Base-by-base conservation (phyloP, 2,888 invertebrate species). In the Nysson spinosus region DNA sequence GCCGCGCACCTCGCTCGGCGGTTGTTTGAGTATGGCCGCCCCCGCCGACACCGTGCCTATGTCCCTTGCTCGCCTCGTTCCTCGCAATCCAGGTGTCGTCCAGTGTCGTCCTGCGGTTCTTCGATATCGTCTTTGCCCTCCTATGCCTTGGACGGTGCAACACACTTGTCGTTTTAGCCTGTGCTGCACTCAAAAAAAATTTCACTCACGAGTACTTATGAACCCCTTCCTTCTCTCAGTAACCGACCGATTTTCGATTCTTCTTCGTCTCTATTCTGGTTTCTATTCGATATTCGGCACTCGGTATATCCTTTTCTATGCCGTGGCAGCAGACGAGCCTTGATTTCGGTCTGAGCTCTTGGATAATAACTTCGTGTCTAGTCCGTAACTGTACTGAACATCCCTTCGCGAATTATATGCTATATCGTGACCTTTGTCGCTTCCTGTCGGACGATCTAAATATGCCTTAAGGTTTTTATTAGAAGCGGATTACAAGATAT, bases 21-120 rank as follows among this genome's bases (percentile, higher is more conserved):
- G 75, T 84, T 85, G 84, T 84, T 85, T 83, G 85, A 85, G 82
- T 84, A 85, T 84, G 84, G 85, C 85, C 70, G 76, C 73, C 71
- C 70, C 65, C 74, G 60, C 64, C 50, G 51, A 63, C 56, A 44
- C 56, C 50, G 55, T 63, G 64, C 52, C 52, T 44, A 11, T 11
- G 19, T 46, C 39, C 22, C 24, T 44, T n/a, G n/a, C n/a, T n/a
- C n/a, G n/a, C n/a, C 26, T 35, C 28, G 30, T 43, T 60, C 46
- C 30, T n/a, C 40, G 16, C 24, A 14, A 43, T 49, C 57, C 70
- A 70, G 70, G 70, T 70, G 70, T 70, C 50, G 61, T 61, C 50
- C 51, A 72, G 70, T 70, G 70, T 70, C 50, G 61, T 61, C 50
- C 51, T 55, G 46, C 56, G 26, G 50, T 34, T 50, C 61, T 67